These are phyloP conservation scores for Ceratosolen fusciceps DNA, from an alignment of 1,140 invertebrate genomes.

Conservation along the genomic window DNA sequence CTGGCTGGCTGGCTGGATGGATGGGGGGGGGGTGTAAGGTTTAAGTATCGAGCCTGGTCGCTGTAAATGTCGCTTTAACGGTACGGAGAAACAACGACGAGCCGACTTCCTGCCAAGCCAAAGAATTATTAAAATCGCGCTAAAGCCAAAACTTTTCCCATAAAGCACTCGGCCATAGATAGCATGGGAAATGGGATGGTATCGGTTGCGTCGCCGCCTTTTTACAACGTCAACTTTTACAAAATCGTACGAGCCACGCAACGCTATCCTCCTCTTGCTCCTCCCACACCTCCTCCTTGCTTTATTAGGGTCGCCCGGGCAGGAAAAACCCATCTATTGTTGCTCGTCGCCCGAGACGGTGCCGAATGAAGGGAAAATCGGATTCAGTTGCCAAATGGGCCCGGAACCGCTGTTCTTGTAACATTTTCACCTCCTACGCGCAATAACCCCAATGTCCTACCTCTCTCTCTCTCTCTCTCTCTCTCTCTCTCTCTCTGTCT, in stretches of 20 bases:
- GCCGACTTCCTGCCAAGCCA: background rate
- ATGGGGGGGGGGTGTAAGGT: background rate
- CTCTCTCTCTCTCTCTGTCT: no score
- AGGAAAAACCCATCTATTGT: background rate
- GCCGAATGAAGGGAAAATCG: constrained; percentile 1
- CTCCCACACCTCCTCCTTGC: background rate
- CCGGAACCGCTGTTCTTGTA: no score
- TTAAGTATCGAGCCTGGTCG: background rate
- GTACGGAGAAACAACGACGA: background rate
- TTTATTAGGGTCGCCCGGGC: background rate
- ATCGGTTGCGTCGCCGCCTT: background rate
- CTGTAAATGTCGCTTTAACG: constrained; percentile 14
- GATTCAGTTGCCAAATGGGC: background rate
- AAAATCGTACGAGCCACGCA: constrained; percentile 19
- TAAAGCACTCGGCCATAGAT: background rate
- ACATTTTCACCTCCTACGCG: no score
- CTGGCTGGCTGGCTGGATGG: no score
- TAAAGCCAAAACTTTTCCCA: background rate
- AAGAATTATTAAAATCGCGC: constrained; percentile 9
- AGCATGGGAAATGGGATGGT: background rate
- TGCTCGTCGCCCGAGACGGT: background rate
- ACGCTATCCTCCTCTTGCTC: background rate
- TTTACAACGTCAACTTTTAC: background rate
- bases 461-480: no score
- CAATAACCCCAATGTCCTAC: no score